Conservation (phyloP, 2,113 vertebrate genomes). For the Alces alces region DNA sequence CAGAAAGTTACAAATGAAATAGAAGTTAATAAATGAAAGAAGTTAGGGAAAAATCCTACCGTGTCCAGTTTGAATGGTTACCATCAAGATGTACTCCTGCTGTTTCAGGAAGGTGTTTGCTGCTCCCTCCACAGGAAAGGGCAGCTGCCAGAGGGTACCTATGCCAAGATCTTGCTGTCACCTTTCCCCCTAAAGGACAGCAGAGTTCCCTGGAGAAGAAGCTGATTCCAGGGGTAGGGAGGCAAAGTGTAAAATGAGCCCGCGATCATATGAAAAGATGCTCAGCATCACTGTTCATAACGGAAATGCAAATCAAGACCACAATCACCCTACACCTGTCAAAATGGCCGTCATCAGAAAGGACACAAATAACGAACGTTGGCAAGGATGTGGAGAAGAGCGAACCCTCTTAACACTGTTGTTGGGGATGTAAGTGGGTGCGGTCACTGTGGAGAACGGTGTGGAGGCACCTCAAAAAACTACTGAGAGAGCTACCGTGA, state of each 20-base stretch:
- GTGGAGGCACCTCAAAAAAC: not conserved
- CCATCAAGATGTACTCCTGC: not conserved
- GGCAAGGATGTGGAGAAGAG: not conserved
- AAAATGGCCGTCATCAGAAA: not conserved
- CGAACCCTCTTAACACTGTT: not conserved
- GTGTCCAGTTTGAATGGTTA: not conserved
- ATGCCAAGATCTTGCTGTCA: not conserved
- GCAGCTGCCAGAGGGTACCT: not conserved
- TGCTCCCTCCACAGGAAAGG: not conserved
- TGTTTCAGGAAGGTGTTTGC: not conserved
- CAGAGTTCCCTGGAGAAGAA: not conserved
- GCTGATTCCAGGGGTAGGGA: not conserved
- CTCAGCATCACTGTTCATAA: not conserved
- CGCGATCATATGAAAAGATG: not conserved
- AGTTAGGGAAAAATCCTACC: not conserved
- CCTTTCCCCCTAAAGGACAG: not conserved
- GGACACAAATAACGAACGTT: rapidly evolving
- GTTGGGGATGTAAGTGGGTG: not conserved
- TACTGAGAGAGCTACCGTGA: rapidly evolving
- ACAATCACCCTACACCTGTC: too few relatives aligned
- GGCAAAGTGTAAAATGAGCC: not conserved
- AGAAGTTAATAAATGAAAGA: not conserved
- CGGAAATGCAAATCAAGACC: not conserved
- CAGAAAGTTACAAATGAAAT: not conserved
- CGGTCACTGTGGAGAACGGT: not conserved